Evolutionary conservation across 2,888 invertebrate genomes (phyloP), one percentile per base, ranked within the genome.

Genomic region (Cloeon dipterum): DNA sequence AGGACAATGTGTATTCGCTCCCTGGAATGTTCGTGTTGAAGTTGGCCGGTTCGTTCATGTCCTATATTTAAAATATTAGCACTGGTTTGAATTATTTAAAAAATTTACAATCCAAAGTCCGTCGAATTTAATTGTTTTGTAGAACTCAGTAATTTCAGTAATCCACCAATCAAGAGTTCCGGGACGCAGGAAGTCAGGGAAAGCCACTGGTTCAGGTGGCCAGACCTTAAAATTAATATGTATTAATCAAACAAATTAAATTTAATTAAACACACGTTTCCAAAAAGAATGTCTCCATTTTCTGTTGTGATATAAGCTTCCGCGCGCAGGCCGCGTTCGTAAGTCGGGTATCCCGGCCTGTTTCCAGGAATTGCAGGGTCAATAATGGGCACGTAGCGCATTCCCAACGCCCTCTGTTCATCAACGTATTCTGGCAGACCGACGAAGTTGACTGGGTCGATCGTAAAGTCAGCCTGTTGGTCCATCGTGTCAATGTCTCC

Each of bases 401-500:
- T 7, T 7, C 38, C 38, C 13, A 20, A n/a, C 4, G 32, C 34
- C 13, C 20, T 14, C 33, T 19, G 14, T 21, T 37, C 18, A 7
- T 16, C 33, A 16, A 37, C 29, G 14, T 18, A 37, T 5, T 34
- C 34, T 3, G 26, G 26, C 11, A 37, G 14, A n/a, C 23, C 34
- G 11, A 11, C 10, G 29, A 37, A 37, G 14, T 34, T 33, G 26
- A 32, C n/a, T 5, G 34, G 20, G 29, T 32, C 18, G 23, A 40
- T 40, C 4, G 54, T 54, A 41, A 58, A 56, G 41, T 54, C 55
- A 39, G 48, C 50, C 42, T 49, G 47, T 37, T 47, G 40, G 14
- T 54, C 46, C 54, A 57, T 55, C 43, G 53, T 53, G 38, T 57
- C 54, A 37, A 55, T 54, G 39, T 54, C 55, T 29, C 48, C 45